A percentile compares a stretch with the other conserved stretches of the same genome.
Evolutionary conservation across 1,140 invertebrate genomes (phyloP).

Genomic region (Coptotermes formosanus): DNA sequence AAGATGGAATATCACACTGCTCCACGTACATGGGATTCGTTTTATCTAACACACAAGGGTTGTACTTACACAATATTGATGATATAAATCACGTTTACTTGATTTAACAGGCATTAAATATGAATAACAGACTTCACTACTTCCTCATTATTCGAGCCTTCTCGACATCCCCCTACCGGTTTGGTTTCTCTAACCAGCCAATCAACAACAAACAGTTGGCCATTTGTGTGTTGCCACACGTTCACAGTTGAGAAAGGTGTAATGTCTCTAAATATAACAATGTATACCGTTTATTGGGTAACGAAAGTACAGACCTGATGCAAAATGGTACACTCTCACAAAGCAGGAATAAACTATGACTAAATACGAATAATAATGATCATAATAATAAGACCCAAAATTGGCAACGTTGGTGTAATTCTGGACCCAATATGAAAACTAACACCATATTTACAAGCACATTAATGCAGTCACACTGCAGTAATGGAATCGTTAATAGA

Average conservation of each 20-base stretch:
- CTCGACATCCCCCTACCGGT: neutral
- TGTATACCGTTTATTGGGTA: neutral
- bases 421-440: neutral
- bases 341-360: neutral
- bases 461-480: no score
- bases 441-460: neutral
- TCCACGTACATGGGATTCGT: neutral
- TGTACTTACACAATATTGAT: neutral
- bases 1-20: neutral
- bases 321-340: neutral
- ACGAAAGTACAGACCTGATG: neutral
- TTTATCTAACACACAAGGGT: neutral
- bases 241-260: neutral
- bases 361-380: neutral
- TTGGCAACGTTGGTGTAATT: neutral
- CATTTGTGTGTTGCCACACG: neutral
- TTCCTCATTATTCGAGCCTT: constrained; percentile 13
- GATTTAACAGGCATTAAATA: neutral
- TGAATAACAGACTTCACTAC: neutral
- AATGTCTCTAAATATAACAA: neutral
- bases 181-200: neutral
- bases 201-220: constrained; percentile 27
- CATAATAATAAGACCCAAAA: neutral
- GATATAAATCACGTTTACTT: neutral
- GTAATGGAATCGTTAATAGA: no score